A percentile compares a stretch with the other conserved stretches of the same genome.
phyloP scores from a whole-genome alignment of 2,113 vertebrate genomes.

The Helogale parvula region DNA sequence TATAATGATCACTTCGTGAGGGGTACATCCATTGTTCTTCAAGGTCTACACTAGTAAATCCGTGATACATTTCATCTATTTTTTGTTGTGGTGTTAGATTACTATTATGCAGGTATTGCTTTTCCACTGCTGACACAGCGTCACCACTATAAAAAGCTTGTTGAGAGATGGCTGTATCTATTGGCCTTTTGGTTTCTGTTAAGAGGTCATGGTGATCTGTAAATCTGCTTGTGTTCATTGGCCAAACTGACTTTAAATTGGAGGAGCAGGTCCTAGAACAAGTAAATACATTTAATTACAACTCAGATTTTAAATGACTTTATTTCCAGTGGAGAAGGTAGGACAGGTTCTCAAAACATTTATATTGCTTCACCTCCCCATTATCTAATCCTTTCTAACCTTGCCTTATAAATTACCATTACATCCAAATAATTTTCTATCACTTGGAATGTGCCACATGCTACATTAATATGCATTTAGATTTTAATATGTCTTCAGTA shows the following conservation, averaged over 20 bases:
- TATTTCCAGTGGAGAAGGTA: slow-evolving; percentile 51
- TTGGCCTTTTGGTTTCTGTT: slow-evolving; percentile 86
- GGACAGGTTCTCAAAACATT: slow-evolving; percentile 40
- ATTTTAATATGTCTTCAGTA: slow-evolving; percentile 28
- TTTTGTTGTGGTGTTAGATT: slow-evolving; percentile 82
- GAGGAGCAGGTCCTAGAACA: slow-evolving; percentile 87
- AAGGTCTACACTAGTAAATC: slow-evolving; percentile 79
- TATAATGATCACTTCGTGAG: slow-evolving; percentile 81
- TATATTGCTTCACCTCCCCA: slow-evolving; percentile 1
- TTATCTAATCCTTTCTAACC: slow-evolving; percentile 27
- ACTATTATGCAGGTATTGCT: slow-evolving; percentile 79
- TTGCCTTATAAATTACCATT: slow-evolving; percentile 12
- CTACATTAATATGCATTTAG: slow-evolving; percentile 41
- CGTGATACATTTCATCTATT: slow-evolving; percentile 82
- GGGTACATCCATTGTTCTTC: slow-evolving; percentile 85
- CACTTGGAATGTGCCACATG: slow-evolving; percentile 27
- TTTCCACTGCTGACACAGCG: slow-evolving; percentile 82
- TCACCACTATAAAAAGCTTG: slow-evolving; percentile 85
- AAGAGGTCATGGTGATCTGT: slow-evolving; percentile 86
- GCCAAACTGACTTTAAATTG: slow-evolving; percentile 89
- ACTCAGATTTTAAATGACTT: slow-evolving; percentile 42
- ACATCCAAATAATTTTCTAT: slow-evolving; percentile 50
- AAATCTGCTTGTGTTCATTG: slow-evolving; percentile 84
- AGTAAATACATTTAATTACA: slow-evolving; percentile 79
- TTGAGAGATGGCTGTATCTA: slow-evolving; percentile 81